Evolutionary conservation across 1,140 invertebrate genomes (phyloP).

Genomic region (Solenopsis invicta): DNA sequence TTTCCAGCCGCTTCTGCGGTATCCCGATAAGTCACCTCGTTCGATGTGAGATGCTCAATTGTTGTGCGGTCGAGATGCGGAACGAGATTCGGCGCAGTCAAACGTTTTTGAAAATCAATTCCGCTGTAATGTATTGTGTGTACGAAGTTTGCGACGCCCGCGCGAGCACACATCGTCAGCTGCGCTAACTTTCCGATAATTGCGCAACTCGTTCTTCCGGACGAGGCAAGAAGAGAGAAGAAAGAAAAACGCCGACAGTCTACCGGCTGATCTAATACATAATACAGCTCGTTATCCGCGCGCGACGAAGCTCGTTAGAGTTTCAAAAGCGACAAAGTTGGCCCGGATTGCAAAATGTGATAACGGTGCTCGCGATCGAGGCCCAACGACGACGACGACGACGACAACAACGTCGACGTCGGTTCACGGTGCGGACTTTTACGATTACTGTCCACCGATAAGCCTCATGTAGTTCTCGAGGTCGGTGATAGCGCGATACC

Average conservation of each 20-base stretch:
- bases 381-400: background rate
- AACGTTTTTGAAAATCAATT: conserved; percentile 41
- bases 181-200: conserved; percentile 47
- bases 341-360: conserved; percentile 30
- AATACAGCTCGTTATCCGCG: conserved; percentile 54
- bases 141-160: conserved; percentile 9
- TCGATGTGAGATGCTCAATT: conserved; percentile 1
- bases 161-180: background rate
- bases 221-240: background rate
- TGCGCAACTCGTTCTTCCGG: conserved; percentile 11
- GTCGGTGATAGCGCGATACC: conserved; percentile 25
- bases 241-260: conserved; percentile 8
- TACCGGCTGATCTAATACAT: conserved; percentile 51
- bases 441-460: conserved; percentile 38
- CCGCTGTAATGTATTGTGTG: conserved; percentile 9
- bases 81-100: background rate
- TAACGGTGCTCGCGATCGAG: conserved; percentile 3
- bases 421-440: conserved; percentile 21
- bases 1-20: background rate
- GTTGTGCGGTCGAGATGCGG: background rate
- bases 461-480: conserved; percentile 24
- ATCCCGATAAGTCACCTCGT: conserved; percentile 10
- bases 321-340: conserved; percentile 16
- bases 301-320: conserved; percentile 6
- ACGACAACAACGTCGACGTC: background rate